Evolutionary conservation across 2,113 vertebrate genomes (phyloP).

Genomic region (Plestiodon gilberti): DNA sequence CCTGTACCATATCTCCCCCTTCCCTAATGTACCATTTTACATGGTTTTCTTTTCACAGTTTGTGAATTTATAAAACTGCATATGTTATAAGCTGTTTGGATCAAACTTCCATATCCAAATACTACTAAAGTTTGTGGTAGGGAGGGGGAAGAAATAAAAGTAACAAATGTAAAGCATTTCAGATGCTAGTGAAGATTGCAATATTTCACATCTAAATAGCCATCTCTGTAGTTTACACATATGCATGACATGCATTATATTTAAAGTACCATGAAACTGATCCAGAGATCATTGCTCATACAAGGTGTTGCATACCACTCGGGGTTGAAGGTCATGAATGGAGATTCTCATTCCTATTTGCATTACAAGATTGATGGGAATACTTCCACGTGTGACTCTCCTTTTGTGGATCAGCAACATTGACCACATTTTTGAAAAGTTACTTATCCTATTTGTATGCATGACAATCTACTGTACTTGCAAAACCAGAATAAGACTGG

Average conservation of each 20-base stretch:
- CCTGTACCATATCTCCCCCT: conserved; percentile 41
- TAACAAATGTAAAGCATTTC: background rate
- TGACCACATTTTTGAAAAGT: background rate
- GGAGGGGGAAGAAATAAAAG: background rate
- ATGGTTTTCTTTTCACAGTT: conserved; percentile 61
- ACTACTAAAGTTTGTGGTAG: conserved; percentile 32
- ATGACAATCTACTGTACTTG: background rate
- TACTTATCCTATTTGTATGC: background rate
- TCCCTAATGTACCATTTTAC: conserved; percentile 61
- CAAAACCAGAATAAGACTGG: background rate
- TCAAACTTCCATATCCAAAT: conserved; percentile 53
- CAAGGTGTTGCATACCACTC: background rate
- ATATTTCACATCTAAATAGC: background rate
- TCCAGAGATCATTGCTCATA: background rate
- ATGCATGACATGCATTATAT: background rate
- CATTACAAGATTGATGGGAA: background rate
- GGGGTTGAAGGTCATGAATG: background rate
- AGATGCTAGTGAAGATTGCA: background rate
- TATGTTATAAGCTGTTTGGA: conserved; percentile 43
- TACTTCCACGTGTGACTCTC: background rate
- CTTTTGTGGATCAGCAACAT: background rate
- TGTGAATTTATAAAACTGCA: conserved; percentile 54
- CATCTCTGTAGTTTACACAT: background rate
- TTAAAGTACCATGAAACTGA: background rate
- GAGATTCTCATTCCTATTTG: background rate